Evolutionary conservation across 1,140 invertebrate species (phyloP), one percentile per base, ranked within the genome.

Genomic region (Drosophila ohnishii): DNA sequence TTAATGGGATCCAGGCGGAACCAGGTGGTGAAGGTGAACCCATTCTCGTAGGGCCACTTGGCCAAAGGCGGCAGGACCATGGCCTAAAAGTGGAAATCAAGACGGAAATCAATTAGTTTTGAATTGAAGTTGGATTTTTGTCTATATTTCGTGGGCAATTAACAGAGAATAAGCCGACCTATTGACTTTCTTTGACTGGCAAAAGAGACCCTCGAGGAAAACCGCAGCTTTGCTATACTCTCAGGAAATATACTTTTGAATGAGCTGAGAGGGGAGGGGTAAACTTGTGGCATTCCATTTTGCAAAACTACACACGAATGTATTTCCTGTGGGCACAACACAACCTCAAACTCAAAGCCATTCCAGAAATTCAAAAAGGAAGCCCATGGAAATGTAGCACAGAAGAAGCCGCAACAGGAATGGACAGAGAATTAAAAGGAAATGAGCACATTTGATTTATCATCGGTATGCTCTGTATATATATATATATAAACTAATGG

Each of bases 11-110:
- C 99, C 83, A 99, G 94, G 65, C 98, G 94, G 92, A 99, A 98
- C 99, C 99, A 99, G 73, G 98, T 99, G 79, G 97, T 98, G 92
- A 99, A 99, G 50, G 99, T 99, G 94, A 99, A 99, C 47, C 99
- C 99, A 93, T 97, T 99, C 93, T 99, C 98, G 92, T 99, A 97
- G 1, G 99, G 99, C 98, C 98, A 99, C 91, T 96, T 96, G 35
- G 97, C 96, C 83, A 99, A 93, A 14, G 99, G 99, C 45, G 99
- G 98, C 84, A 99, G 93, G 14, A 99, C 97, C 86, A 99, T 95
- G 48, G 98, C 98, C 97, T 98, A 92, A 44, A 60, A 70, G 14
- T 2, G 22, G 5, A 39, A 56, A 44, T 10, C 11, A 37, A 37
- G 10, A 9, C 45, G 7, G 51, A 25, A 34, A 47, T 1, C 25